phyloP scores from a whole-genome alignment of 2,888 invertebrate species.

The Adelphocoris suturalis region DNA sequence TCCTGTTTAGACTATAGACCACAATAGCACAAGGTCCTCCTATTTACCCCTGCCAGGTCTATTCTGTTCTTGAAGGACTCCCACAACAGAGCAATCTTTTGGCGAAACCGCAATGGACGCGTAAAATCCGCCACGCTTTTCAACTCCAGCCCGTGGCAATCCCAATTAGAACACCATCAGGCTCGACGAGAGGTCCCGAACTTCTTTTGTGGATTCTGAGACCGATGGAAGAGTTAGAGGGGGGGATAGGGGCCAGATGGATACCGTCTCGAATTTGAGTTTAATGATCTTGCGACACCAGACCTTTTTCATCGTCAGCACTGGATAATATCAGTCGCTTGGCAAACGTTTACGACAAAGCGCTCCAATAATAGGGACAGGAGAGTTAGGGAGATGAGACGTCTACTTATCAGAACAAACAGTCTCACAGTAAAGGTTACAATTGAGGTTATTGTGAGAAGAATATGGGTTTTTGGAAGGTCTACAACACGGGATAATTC shows the following conservation, averaged over 20 bases:
- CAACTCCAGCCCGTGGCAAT: not conserved
- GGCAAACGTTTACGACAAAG: too few relatives aligned
- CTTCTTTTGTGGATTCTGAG: not conserved
- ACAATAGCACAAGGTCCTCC: constrained; percentile 5
- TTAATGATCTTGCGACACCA: constrained; percentile 12
- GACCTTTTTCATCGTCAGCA: not conserved
- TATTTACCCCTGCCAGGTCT: not conserved
- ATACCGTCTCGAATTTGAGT: constrained; percentile 12
- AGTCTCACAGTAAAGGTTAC: too few relatives aligned
- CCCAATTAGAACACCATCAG: constrained; percentile 17
- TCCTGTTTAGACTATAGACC: not conserved
- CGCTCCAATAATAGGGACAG: too few relatives aligned
- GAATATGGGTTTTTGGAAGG: too few relatives aligned
- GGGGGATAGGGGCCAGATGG: not conserved
- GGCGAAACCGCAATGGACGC: not conserved
- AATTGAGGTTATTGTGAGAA: too few relatives aligned
- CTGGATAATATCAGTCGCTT: not conserved
- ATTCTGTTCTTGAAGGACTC: not conserved
- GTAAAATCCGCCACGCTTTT: constrained; percentile 19
- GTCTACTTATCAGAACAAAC: too few relatives aligned
- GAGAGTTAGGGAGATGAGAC: too few relatives aligned
- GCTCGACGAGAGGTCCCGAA: not conserved
- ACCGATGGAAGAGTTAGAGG: not conserved
- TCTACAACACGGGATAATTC: too few relatives aligned
- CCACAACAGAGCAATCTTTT: not conserved